A percentile compares a stretch with the other conserved stretches of the same genome.
Evolutionary conservation across 2,113 vertebrate species (phyloP).

Genomic region (Onychorhynchus coronatus): DNA sequence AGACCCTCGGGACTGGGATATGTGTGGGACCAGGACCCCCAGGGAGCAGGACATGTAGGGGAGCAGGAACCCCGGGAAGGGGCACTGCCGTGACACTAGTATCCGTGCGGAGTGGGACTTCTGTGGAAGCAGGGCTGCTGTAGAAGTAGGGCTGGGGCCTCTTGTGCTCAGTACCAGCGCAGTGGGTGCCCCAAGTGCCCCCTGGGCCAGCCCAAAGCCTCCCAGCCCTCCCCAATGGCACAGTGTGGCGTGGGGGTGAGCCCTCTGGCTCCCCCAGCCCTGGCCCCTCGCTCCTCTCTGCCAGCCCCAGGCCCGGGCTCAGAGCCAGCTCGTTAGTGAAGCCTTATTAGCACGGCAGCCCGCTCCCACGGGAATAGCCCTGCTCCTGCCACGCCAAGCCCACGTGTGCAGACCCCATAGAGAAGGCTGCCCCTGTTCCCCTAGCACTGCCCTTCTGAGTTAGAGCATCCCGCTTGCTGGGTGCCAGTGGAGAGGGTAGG

Average conservation of each 20-base stretch:
- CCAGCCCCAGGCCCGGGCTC: neutral
- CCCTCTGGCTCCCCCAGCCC: neutral
- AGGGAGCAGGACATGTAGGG: neutral
- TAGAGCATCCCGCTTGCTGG: neutral
- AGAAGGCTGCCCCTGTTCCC: neutral
- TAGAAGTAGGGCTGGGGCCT: accelerated
- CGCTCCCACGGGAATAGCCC: constrained; percentile 32
- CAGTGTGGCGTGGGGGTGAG: neutral
- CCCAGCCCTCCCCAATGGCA: neutral
- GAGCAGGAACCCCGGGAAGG: neutral
- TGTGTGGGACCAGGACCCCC: neutral
- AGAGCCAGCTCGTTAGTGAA: constrained; percentile 18
- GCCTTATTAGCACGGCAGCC: neutral
- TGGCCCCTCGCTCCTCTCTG: neutral
- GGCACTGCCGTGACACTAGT: neutral
- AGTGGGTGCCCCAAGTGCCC: neutral
- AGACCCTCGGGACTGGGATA: neutral
- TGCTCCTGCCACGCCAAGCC: neutral
- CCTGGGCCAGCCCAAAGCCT: neutral
- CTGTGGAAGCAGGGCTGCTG: neutral
- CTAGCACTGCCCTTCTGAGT: neutral
- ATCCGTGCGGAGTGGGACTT: no score
- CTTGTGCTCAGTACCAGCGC: neutral
- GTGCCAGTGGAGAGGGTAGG: no score
- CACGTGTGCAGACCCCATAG: neutral